Percentiles rank a stretch among this genome's conserved stretches.
These are phyloP conservation scores for Pangasius larnaudii DNA, from an alignment of 2,797 vertebrate species.

Conservation along the genomic window DNA sequence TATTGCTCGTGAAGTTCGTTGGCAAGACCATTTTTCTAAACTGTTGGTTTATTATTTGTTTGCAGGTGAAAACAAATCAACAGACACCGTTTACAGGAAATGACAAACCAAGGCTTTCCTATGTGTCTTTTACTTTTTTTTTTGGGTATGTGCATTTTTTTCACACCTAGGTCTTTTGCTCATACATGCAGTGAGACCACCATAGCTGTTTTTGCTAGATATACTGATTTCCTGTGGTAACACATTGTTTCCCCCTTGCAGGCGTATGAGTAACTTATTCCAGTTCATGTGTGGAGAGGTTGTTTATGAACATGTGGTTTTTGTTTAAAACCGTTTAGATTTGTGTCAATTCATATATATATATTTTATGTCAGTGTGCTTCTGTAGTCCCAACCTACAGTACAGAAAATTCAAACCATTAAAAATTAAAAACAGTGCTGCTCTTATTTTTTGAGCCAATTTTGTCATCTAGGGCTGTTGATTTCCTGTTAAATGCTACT, in stretches of 20 bases:
- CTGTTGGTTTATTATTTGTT: not conserved
- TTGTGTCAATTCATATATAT: not conserved
- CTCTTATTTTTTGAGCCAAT: not conserved
- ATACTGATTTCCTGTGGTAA: conserved; percentile 46
- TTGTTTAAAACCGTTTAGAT: not conserved
- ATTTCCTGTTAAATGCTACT: not conserved
- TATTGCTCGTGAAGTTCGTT: not conserved
- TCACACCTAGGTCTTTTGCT: not conserved
- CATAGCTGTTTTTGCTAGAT: not conserved
- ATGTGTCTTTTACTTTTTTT: conserved; percentile 47
- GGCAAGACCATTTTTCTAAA: not conserved
- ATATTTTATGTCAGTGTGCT: not conserved
- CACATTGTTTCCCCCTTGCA: not conserved
- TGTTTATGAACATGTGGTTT: not conserved
- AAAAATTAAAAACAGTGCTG: not conserved
- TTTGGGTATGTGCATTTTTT: conserved; percentile 63
- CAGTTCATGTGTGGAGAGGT: not conserved
- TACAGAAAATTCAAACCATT: not conserved
- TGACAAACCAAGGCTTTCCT: conserved; percentile 55
- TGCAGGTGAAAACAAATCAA: conserved; percentile 10
- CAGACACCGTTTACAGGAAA: conserved; percentile 45
- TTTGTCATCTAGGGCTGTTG: not conserved
- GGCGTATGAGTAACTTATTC: not conserved
- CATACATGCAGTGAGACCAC: conserved; percentile 33
- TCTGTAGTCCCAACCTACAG: not conserved